Base-by-base conservation (phyloP, 2,888 invertebrate genomes). In the Anticlea derivata region DNA sequence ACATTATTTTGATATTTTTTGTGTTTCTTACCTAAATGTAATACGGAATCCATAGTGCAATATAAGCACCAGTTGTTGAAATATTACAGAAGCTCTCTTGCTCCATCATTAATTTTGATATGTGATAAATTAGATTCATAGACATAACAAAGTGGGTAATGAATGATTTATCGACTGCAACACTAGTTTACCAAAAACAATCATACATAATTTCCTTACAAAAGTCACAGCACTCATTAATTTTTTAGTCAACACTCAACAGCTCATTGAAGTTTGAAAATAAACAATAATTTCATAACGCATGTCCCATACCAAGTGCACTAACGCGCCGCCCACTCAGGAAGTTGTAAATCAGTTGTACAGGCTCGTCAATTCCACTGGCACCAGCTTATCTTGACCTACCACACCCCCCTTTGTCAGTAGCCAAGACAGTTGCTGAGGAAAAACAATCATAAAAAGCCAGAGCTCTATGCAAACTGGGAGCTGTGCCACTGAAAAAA, bases 311-410 rank as follows among this genome's bases (percentile, higher is more conserved):
- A 76, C 79, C 80, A 78, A 80, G 73, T 77, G 71, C 72, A 76
- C 73, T 66, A 73, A 71, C 71, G 66, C 61, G 64, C 70, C 75
- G 69, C 71, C 68, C 73, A 69, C 67, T 77, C 80, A 82, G 86
- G 87, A 88, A 87, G 83, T 80, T 78, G 78, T 88, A 88, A 88
- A 89, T 88, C 85, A 85, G 69, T 68, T 71, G 71, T 68, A 66
- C 70, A 66, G 63, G 65, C 75, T 75, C 75, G 73, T 78, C 78
- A 78, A 78, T 78, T 78, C 78, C 72, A 70, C 65, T 55, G 53
- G 50, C 49, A 65, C 83, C 79, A 80, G 26, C 57, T 45, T 63
- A 56, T 50, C 30, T 46, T 58, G 77, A 75, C 33, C 78, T 67
- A 29, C 62, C 53, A 30, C 49, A 50, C 50, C 57, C 50, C 52